Base-by-base conservation (phyloP, 1,140 invertebrate species). In the Lordiphosa stackelbergi region DNA sequence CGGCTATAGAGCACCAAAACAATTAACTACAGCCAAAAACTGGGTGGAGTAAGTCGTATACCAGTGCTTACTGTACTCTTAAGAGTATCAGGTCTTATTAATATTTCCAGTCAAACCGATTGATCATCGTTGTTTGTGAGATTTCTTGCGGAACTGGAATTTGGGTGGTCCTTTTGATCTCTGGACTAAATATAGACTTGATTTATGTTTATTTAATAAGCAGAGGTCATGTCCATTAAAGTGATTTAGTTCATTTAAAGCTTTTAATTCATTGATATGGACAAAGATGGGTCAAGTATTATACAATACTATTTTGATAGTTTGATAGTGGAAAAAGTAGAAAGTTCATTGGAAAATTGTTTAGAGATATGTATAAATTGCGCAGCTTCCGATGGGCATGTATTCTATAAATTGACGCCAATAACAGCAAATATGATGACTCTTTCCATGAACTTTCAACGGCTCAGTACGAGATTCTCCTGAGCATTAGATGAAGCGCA, bases 201-300 rank as follows among this genome's bases (percentile, higher is more conserved):
- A 66, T 60, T 79, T 54, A 57, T 66, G 54, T 45, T 11, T 40
- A 63, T 74, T 70, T 81, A 74, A 81, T 71, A 51, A 60, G 48
- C 69, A 51, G 56, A 51, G 59, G 72, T 69, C 54, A 53, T 34
- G n/a, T 56, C 51, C 53, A 43, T 74, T 63, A 78, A 70, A 57
- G 54, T 37, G 73, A 78, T 78, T 60, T 36, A 65, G 28, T 31
- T 31, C 7, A 31, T 3, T 31, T 28, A 7, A 7, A 6, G 24
- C 24, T 28, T 5, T 8, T 31, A 31, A 31, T 31, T 31, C 28
- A 31, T 31, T 31, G 6, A 28, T 28, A 7, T 28, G 24, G 24
- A 6, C 24, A 28, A 31, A 8, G 7, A 1, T 31, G 6, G 7
- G 0, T 2, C 5, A 0, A 5, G 22, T 5, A 24, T 24, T 24